Conservation (phyloP, 2,113 vertebrate species). For the Corythornis vintsioides region DNA sequence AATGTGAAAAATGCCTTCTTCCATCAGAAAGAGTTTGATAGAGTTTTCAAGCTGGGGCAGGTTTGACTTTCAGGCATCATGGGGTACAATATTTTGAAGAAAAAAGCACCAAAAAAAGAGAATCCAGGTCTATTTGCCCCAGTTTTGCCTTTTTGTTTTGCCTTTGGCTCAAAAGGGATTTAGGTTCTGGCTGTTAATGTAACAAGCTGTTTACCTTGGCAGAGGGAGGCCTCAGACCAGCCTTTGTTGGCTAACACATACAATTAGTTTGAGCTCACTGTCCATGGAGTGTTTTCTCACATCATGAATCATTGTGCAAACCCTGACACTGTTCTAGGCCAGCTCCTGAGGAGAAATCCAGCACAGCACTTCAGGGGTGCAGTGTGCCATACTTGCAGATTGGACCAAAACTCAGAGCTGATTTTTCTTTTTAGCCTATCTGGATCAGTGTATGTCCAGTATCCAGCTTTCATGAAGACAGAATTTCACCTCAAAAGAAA, state of each 20-base stretch:
- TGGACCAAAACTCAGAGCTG: not conserved
- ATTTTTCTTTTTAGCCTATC: not conserved
- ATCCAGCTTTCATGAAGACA: not conserved
- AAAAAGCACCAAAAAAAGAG: not conserved
- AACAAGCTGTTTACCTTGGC: conserved; percentile 60
- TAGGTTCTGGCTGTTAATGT: conserved; percentile 22
- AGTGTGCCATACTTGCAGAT: not conserved
- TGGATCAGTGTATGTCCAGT: not conserved
- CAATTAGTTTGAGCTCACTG: not conserved
- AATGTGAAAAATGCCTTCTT: not conserved
- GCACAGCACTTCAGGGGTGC: not conserved
- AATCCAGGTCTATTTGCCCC: not conserved
- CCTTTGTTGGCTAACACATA: conserved; percentile 11
- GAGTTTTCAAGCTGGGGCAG: not conserved
- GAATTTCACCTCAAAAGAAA: not conserved
- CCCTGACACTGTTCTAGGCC: not conserved
- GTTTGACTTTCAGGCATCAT: not conserved
- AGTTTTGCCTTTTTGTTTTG: not conserved
- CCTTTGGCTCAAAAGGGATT: conserved; percentile 1
- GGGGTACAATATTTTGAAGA: not conserved
- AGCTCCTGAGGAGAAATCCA: not conserved
- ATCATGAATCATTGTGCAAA: not conserved
- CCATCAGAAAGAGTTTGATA: not conserved
- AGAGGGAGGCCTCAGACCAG: not conserved
- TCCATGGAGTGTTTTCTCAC: not conserved